Evolutionary conservation across 1,140 invertebrate genomes (phyloP).

Genomic region (Geopemphigus sp.): DNA sequence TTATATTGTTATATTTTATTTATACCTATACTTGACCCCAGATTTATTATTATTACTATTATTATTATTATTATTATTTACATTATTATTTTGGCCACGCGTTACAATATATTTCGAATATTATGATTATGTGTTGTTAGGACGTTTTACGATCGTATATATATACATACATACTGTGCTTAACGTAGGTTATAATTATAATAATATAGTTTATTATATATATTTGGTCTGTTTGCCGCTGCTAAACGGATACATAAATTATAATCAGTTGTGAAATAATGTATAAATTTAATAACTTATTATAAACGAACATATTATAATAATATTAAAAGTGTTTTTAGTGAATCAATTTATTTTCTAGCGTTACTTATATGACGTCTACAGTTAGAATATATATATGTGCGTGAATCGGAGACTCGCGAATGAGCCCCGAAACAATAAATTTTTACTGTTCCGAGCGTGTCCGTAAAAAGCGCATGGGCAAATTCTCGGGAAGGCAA

Average conservation of each 20-base stretch:
- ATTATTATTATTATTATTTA: background rate
- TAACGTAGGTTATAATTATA: background rate
- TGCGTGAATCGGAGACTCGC: too few relatives aligned
- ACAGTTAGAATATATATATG: too few relatives aligned
- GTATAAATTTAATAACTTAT: conserved; percentile 50
- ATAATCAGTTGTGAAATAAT: conserved; percentile 41
- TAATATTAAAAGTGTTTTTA: conserved; percentile 5
- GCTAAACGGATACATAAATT: background rate
- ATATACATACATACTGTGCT: too few relatives aligned
- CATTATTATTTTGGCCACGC: conserved; percentile 14
- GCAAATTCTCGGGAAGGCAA: too few relatives aligned
- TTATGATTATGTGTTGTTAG: too few relatives aligned
- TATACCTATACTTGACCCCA: conserved; percentile 39
- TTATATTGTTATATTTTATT: conserved; percentile 38
- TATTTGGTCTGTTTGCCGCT: conserved; percentile 16
- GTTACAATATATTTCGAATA: too few relatives aligned
- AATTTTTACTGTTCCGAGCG: too few relatives aligned
- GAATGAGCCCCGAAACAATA: too few relatives aligned
- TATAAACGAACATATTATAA: conserved; percentile 39
- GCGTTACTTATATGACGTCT: too few relatives aligned
- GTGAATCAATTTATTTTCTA: conserved; percentile 26
- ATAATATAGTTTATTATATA: background rate
- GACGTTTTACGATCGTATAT: too few relatives aligned
- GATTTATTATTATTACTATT: conserved; percentile 12
- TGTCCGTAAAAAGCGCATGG: too few relatives aligned